Conservation (phyloP, 2,113 vertebrate species). For the Dipodomys merriami region DNA sequence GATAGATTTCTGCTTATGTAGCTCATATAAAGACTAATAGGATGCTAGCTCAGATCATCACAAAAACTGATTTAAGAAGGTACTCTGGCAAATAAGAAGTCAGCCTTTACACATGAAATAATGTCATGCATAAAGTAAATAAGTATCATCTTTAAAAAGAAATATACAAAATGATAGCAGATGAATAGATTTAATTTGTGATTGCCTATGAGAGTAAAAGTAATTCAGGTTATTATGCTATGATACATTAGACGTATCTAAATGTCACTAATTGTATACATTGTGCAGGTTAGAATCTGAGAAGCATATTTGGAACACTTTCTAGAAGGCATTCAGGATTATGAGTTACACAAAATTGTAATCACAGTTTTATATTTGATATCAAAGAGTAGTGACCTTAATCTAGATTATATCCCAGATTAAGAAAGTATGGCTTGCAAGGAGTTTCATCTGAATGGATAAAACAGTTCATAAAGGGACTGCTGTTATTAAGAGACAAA, state of each 20-base stretch:
- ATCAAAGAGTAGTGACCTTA: neutral
- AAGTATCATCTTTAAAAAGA: slow-evolving; percentile 11
- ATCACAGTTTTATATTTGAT: neutral
- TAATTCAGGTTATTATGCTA: neutral
- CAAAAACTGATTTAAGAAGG: neutral
- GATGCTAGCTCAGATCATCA: neutral
- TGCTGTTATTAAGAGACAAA: neutral
- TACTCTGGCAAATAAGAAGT: neutral
- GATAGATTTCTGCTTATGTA: neutral
- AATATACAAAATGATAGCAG: neutral
- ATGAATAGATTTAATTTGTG: neutral
- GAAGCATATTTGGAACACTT: neutral
- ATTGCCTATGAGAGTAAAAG: neutral
- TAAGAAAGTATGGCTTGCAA: neutral
- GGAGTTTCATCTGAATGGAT: slow-evolving; percentile 15
- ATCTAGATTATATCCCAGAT: neutral
- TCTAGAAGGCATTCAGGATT: neutral
- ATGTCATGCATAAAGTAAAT: neutral
- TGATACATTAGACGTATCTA: neutral
- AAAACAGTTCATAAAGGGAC: neutral
- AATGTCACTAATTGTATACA: neutral
- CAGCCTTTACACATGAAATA: slow-evolving; percentile 3
- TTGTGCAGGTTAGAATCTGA: neutral
- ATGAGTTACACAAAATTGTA: neutral
- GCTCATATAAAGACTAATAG: neutral